A percentile compares a stretch with the other conserved stretches of the same genome.
Evolutionary conservation across 2,888 invertebrate genomes (phyloP).

Genomic region (Gymnocheta viridis): DNA sequence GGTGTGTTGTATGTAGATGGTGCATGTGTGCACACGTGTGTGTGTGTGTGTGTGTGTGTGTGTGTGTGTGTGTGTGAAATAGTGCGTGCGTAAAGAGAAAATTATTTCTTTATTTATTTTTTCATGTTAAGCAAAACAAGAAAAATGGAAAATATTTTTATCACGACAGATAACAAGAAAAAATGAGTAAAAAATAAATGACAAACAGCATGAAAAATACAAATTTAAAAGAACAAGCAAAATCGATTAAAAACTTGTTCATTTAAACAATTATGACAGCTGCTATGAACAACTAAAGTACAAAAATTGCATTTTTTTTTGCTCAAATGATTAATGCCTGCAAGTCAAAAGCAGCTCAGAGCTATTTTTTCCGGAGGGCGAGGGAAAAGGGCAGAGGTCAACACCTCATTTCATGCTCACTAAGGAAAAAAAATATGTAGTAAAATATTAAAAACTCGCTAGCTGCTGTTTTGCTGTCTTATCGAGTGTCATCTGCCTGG

Average conservation of each 20-base stretch:
- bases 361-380: neutral
- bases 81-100: neutral
- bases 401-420: neutral
- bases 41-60: neutral
- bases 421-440: no score
- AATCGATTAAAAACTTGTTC: slow-evolving; percentile 54
- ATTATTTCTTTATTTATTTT: neutral
- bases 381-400: neutral
- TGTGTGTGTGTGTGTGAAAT: neutral
- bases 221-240: slow-evolving; percentile 45
- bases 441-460: no score
- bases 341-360: neutral
- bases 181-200: slow-evolving; percentile 29
- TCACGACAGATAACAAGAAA: slow-evolving; percentile 60
- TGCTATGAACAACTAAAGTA: neutral
- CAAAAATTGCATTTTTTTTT: neutral
- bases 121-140: neutral
- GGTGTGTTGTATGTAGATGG: neutral
- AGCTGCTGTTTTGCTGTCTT: no score
- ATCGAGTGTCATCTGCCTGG: no score
- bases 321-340: slow-evolving; percentile 9
- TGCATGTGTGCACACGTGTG: neutral
- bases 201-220: slow-evolving; percentile 6
- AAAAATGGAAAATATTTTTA: slow-evolving; percentile 16
- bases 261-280: slow-evolving; percentile 41